Evolutionary conservation across 2,888 invertebrate species (phyloP), one percentile per base, ranked within the genome.

Genomic region (Cinara cedri): DNA sequence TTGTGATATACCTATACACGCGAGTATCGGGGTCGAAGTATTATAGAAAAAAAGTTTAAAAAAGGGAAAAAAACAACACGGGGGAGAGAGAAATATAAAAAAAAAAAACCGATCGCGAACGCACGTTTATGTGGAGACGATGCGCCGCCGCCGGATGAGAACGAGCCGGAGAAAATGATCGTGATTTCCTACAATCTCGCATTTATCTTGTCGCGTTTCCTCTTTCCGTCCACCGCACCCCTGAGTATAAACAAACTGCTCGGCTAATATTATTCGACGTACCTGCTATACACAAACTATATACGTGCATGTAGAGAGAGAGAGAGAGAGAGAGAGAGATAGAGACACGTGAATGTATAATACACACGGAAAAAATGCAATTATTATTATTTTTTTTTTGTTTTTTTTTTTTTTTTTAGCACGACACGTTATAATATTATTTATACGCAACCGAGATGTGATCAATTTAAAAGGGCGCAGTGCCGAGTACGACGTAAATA

Each of bases 121-220:
- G 44, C 49, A 34, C 49, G 72, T 62, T 72, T 60, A 42, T 19
- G 42, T 55, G 21, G 51, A 65, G 6, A 3, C 11, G 55, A 19
- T 21, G n/a, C 16, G 49, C 9, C n/a, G 19, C 54, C 6, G 51
- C 16, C 2, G 55, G 44, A 8, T 46, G 44, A 3, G n/a, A 11
- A 34, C 42, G 42, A 1, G 42, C 26, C 34, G 51, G 62, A 16
- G 54, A 66, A 14, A 66, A 46, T 46, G 44, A 66, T 76, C 66
- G 66, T 76, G 76, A 76, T 76, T 76, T 76, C 46, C 57, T 46
- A 76, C 66, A 46, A 66, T 66, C 55, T 66, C 66, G 19, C 76
- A 57, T 76, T 66, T 66, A 76, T 76, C 76, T 76, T 76, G 66
- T 76, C 66, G 24, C 34, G 6, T 34, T 34, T 44, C 66, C 24